Evolutionary conservation across 2,797 vertebrate genomes (phyloP).

Genomic region (Mormyrus proboscirostris): DNA sequence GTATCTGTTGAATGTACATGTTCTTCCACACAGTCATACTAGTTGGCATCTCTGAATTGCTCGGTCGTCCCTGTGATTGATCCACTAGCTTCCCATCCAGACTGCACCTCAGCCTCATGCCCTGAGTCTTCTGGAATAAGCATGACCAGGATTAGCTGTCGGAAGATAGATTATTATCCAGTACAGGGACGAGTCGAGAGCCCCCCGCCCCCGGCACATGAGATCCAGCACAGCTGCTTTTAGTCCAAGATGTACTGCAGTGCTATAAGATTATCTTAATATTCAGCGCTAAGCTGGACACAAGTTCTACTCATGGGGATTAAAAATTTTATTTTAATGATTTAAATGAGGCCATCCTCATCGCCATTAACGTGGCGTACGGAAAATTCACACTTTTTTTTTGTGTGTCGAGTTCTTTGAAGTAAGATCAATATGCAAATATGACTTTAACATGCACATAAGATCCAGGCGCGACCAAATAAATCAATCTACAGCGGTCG

Average conservation of each 20-base stretch:
- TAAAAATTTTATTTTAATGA: not conserved
- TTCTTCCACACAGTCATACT: not conserved
- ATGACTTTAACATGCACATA: not conserved
- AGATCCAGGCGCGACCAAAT: not conserved
- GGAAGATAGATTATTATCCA: not conserved
- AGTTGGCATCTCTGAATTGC: not conserved
- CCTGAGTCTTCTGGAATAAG: not conserved
- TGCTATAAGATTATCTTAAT: not conserved
- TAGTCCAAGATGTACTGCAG: not conserved
- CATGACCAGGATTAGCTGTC: not conserved
- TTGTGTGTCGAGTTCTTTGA: not conserved
- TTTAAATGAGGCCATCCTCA: not conserved
- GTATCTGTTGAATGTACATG: not conserved
- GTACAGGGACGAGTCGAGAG: not conserved
- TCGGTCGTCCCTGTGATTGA: not conserved
- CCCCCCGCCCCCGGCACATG: not conserved
- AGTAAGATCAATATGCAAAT: not conserved
- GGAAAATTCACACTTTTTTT: not conserved
- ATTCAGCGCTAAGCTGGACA: not conserved
- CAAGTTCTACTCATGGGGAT: not conserved
- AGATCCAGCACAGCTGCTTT: not conserved
- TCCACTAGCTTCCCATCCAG: not conserved
- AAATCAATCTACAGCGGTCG: not conserved
- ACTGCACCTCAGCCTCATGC: not conserved
- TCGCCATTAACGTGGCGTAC: not conserved